phyloP scores from a whole-genome alignment of 2,888 invertebrate species.

The Melanostoma scalare region DNA sequence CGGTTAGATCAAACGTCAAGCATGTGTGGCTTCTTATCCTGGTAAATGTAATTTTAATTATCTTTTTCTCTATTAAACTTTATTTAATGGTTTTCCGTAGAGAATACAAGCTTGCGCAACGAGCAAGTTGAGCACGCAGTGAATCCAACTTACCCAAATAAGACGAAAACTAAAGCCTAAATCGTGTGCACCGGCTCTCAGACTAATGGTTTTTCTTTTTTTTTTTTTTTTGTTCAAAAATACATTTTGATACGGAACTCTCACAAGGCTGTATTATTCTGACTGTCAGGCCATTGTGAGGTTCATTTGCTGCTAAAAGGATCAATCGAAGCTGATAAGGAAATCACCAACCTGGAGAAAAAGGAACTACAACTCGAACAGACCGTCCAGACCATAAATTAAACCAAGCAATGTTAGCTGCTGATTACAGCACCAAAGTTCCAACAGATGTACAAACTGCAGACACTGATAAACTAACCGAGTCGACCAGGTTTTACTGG shows the following conservation, averaged over 20 bases:
- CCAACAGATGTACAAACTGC: constrained; percentile 87
- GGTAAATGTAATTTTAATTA: constrained; percentile 74
- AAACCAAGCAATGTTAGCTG: constrained; percentile 87
- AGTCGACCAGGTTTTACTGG: constrained; percentile 88
- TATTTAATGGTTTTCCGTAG: constrained; percentile 56
- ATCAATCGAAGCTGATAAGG: constrained; percentile 92
- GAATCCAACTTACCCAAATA: constrained; percentile 96
- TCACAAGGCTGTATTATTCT: constrained; percentile 91
- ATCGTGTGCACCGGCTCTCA: constrained; percentile 86
- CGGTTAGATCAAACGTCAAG: constrained; percentile 86
- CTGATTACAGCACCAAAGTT: constrained; percentile 92
- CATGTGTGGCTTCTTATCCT: constrained; percentile 95
- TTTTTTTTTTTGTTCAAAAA: constrained; percentile 88
- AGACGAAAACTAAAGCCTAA: constrained; percentile 91
- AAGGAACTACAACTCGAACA: constrained; percentile 88
- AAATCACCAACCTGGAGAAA: constrained; percentile 91
- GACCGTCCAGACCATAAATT: constrained; percentile 90
- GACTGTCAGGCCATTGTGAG: constrained; percentile 94
- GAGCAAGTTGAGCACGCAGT: constrained; percentile 90
- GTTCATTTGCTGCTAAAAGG: constrained; percentile 94
- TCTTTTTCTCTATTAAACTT: constrained; percentile 43
- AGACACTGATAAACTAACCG: constrained; percentile 90
- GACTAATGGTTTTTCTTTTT: no score
- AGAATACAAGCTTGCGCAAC: constrained; percentile 85
- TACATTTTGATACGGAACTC: constrained; percentile 84